phyloP scores from a whole-genome alignment of 2,113 vertebrate species.

The Uropsilus gracilis region DNA sequence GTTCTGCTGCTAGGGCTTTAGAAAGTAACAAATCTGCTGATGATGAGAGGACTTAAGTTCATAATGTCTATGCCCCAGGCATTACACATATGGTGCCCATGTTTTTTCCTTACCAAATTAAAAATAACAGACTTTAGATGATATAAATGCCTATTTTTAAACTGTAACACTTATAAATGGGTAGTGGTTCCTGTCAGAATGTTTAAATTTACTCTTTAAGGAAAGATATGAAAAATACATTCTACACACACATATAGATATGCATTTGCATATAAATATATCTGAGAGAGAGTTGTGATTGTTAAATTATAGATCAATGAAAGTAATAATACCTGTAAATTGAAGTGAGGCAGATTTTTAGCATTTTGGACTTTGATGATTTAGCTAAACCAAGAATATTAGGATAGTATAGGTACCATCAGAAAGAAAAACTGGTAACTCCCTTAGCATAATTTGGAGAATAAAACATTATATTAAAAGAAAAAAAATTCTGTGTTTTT shows the following conservation, averaged over 20 bases:
- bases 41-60: background rate
- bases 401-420: background rate
- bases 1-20: background rate
- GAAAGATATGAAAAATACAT: background rate
- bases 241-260: background rate
- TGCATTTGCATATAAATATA: background rate
- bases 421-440: background rate
- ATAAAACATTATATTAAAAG: background rate
- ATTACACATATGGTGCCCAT: accelerated
- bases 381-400: background rate
- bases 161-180: background rate
- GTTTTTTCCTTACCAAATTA: background rate
- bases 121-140: background rate
- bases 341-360: background rate
- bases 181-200: background rate
- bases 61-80: too few species aligned
- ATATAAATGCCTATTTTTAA: background rate
- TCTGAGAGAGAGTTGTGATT: background rate
- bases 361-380: background rate
- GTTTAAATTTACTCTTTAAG: background rate
- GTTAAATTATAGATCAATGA: background rate
- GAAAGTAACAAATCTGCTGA: background rate
- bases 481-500: too few species aligned
- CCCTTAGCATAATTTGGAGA: background rate
- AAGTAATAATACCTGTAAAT: background rate